Percentiles rank a stretch among this genome's conserved stretches.
Evolutionary conservation across 2,888 invertebrate species (phyloP).

Genomic region (Protodeltote pygarga): DNA sequence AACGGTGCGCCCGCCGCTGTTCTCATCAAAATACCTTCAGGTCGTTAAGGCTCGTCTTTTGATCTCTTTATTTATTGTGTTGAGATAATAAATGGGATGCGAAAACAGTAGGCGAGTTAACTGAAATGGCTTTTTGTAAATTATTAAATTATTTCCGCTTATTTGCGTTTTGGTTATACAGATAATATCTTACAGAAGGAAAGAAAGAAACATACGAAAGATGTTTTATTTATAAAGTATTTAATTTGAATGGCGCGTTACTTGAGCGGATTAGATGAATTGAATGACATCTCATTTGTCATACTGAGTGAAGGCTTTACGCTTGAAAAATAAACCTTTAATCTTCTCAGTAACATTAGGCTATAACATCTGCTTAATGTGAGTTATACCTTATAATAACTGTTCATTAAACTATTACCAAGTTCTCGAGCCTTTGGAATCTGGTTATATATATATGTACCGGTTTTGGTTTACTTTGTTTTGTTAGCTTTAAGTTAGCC

Average conservation of each 20-base stretch:
- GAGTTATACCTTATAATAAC: no score
- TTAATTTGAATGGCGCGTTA: constrained; percentile 15
- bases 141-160: constrained; percentile 12
- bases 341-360: constrained; percentile 1
- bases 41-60: constrained; percentile 30
- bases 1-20: constrained; percentile 20
- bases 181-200: constrained; percentile 3
- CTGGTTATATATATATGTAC: constrained; percentile 11
- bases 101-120: constrained; percentile 9
- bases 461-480: constrained; percentile 20
- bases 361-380: no score
- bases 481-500: constrained; percentile 9
- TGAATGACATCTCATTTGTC: constrained; percentile 26
- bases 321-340: constrained; percentile 7
- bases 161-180: constrained; percentile 3
- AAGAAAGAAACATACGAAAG: constrained; percentile 1
- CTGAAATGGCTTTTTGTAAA: constrained; percentile 6
- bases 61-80: constrained; percentile 40
- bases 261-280: constrained; percentile 21
- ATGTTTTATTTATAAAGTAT: constrained; percentile 8
- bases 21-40: constrained; percentile 40
- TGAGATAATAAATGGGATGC: constrained; percentile 29
- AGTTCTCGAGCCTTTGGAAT: constrained; percentile 6
- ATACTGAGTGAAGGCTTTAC: constrained; percentile 7
- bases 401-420: no score